A percentile compares a stretch with the other conserved stretches of the same genome.
These are phyloP conservation scores for Macrophya alboannulata DNA, from an alignment of 2,888 invertebrate genomes.

Conservation along the genomic window DNA sequence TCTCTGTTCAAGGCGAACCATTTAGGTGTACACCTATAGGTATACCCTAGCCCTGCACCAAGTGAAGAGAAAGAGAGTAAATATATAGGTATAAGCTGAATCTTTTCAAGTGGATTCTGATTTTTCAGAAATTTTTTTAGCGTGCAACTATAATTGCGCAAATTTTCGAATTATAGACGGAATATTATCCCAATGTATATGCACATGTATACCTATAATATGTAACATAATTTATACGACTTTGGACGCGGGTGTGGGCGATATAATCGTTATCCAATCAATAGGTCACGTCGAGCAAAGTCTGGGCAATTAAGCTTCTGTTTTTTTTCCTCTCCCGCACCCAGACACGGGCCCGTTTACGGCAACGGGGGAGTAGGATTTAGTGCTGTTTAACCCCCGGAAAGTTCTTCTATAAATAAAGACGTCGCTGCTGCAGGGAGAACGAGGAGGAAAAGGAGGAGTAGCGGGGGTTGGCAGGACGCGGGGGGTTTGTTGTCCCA, in stretches of 20 bases:
- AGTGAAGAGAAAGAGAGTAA: background rate
- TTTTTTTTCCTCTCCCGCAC: constrained; percentile 67
- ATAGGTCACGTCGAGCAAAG: constrained; percentile 63
- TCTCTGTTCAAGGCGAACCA: background rate
- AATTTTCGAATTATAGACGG: too few relatives aligned
- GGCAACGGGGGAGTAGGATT: constrained; percentile 67
- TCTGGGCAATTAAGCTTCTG: constrained; percentile 74
- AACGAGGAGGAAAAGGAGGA: constrained; percentile 40
- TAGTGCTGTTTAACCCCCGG: constrained; percentile 77
- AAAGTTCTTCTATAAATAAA: constrained; percentile 78
- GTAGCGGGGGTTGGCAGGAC: constrained; percentile 58
- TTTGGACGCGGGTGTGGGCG: background rate
- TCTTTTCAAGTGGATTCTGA: background rate
- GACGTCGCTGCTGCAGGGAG: constrained; percentile 32
- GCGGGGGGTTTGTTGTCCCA: constrained; percentile 74
- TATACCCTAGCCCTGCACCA: too few relatives aligned
- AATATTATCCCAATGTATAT: too few relatives aligned
- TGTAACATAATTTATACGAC: background rate
- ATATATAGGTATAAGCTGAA: too few relatives aligned
- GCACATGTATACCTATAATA: background rate
- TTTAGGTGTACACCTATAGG: background rate
- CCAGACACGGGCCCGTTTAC: background rate
- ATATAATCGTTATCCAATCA: constrained; percentile 75
- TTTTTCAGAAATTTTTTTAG: background rate
- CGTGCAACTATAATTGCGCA: background rate